A percentile compares a stretch with the other conserved stretches of the same genome.
phyloP scores from a whole-genome alignment of 1,140 invertebrate species.

The Solenopsis invicta region DNA sequence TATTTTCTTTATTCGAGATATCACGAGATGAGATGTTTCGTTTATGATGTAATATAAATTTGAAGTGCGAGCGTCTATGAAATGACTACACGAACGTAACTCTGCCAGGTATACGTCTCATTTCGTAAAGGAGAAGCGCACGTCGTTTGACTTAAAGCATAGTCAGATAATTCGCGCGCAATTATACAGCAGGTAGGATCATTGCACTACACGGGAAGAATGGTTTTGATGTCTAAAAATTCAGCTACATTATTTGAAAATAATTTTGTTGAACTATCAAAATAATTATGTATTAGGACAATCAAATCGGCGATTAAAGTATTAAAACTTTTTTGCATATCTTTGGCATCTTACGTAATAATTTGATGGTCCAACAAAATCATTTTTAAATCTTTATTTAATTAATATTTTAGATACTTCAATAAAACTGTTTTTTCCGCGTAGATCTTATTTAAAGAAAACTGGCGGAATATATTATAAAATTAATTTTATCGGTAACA shows the following conservation, averaged over 20 bases:
- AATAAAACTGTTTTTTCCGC: too few species aligned
- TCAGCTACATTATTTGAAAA: too few species aligned
- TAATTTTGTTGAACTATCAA: too few species aligned
- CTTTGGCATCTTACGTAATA: too few species aligned
- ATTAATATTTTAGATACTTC: too few species aligned
- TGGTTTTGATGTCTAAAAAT: too few species aligned
- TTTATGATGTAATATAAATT: conserved; percentile 54
- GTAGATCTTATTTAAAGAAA: not conserved
- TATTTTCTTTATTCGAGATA: conserved; percentile 56
- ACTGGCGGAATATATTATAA: not conserved
- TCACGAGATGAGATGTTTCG: conserved; percentile 40
- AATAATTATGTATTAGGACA: too few species aligned
- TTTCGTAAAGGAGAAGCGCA: conserved; percentile 27
- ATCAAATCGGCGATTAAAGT: too few species aligned
- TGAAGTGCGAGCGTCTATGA: conserved; percentile 40
- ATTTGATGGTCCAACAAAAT: too few species aligned
- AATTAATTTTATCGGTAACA: not conserved
- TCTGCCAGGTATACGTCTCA: conserved; percentile 27
- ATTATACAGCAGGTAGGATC: not conserved
- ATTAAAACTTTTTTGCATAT: too few species aligned
- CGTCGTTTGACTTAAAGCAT: conserved; percentile 24
- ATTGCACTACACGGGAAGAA: not conserved
- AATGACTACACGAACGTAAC: conserved; percentile 2
- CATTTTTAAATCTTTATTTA: too few species aligned
- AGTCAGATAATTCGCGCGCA: not conserved